Base-by-base conservation (phyloP, 2,888 invertebrate genomes). In the Heteropelma amictum region DNA sequence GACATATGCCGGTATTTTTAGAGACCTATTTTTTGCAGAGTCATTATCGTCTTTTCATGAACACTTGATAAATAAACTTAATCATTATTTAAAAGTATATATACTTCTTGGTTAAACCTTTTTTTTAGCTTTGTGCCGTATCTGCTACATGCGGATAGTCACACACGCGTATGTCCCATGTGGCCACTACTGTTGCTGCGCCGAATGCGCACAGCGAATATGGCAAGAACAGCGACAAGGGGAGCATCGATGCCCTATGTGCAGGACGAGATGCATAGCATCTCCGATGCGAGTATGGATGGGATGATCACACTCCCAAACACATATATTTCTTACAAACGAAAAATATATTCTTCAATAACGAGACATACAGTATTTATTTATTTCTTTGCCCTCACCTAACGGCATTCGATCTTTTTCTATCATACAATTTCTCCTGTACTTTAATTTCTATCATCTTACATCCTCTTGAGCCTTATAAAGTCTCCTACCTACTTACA, bases 271-370 rank as follows among this genome's bases (percentile, higher is more conserved):
- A 7, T 45, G 12, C n/a, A 47, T 47, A 6, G 33, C 30, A 21
- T 21, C 60, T 5, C 60, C 45, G n/a, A 42, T 28, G 7, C 5
- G 60, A 1, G 21, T 30, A 19, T 60, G 45, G 45, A 3, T 21
- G 7, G 30, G 28, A 5, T 49, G 10, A 49, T 12, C n/a, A 23
- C 23, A 21, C 3, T 42, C 42, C 1, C 17, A 17, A 42, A n/a
- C n/a, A n/a, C 12, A n/a, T 3, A 1, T n/a, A 1, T 10, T 38
- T 38, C n/a, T 30, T 38, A 42, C 10, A 47, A 23, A 47, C 10
- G 21, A 47, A 47, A 47, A 68, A 63, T 10, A 38, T 38, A 38
- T 38, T 12, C n/a, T 38, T 38, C 38, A 38, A 38, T 38, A 1
- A 38, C 2, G 30, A 30, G 8, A 12, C 12, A 10, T 6, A 38